A percentile compares a stretch with the other conserved stretches of the same genome.
Evolutionary conservation across 2,113 vertebrate genomes (phyloP).

Genomic region (Mastomys natalensis): DNA sequence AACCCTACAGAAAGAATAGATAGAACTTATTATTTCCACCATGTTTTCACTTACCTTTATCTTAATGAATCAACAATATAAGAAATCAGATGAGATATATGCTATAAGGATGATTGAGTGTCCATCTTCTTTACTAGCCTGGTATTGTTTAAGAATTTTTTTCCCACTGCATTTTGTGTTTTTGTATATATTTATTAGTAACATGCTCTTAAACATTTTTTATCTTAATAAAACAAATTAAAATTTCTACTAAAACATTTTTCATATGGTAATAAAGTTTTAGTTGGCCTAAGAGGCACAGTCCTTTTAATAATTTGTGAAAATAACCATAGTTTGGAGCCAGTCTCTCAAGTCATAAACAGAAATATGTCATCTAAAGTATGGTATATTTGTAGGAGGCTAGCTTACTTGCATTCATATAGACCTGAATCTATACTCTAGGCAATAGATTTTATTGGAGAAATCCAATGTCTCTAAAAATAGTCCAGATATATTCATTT

Average conservation of each 20-base stretch:
- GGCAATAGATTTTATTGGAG: neutral
- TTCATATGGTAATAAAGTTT: constrained; percentile 36
- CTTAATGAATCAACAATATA: constrained; percentile 8
- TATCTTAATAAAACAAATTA: constrained; percentile 41
- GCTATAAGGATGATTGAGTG: neutral
- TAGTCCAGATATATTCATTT: neutral
- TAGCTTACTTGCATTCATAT: neutral
- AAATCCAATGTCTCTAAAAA: neutral
- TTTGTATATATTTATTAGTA: constrained; percentile 30
- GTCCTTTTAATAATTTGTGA: constrained; percentile 21
- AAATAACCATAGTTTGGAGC: neutral
- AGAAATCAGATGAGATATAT: neutral
- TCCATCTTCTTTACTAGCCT: neutral
- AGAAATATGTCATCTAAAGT: neutral
- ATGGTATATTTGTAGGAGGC: neutral
- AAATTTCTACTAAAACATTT: constrained; percentile 29
- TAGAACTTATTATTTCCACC: neutral
- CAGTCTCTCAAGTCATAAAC: neutral
- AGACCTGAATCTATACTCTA: neutral
- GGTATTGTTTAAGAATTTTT: neutral
- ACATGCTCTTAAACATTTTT: constrained; percentile 33
- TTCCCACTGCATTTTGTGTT: constrained; percentile 48
- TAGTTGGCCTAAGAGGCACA: constrained; percentile 6
- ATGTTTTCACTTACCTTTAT: neutral
- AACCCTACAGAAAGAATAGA: neutral